Conservation (phyloP, 1,140 invertebrate genomes). For the Heliconius eleuchia region DNA sequence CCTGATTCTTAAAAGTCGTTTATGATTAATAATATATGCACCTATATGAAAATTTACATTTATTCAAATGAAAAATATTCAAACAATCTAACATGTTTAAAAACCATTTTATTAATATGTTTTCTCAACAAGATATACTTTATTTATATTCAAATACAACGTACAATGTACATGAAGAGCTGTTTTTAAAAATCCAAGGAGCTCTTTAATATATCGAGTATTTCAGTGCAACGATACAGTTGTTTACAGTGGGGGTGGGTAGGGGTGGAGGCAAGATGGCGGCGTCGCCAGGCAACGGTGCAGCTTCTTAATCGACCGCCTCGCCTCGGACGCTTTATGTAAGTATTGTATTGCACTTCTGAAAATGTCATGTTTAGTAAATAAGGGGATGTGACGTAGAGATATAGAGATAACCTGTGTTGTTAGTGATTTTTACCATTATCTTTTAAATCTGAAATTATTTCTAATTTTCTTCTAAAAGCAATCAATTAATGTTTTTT, state of each 20-base stretch:
- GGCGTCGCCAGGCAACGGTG: slow-evolving; percentile 75
- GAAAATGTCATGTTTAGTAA: slow-evolving; percentile 43
- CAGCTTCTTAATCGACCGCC: slow-evolving; percentile 79
- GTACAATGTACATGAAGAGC: slow-evolving; percentile 12
- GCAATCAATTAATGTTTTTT: too few species aligned
- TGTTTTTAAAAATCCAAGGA: slow-evolving; percentile 34
- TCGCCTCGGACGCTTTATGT: slow-evolving; percentile 65
- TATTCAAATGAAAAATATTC: too few species aligned
- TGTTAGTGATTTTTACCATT: not conserved
- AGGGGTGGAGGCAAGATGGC: slow-evolving; percentile 68
- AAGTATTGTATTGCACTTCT: slow-evolving; percentile 73
- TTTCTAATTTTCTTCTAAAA: not conserved
- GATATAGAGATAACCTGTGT: not conserved
- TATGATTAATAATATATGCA: too few species aligned
- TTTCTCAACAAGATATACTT: not conserved
- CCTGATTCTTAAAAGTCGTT: too few species aligned
- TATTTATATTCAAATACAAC: slow-evolving; percentile 12
- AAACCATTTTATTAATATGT: not conserved
- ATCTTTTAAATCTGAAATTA: not conserved
- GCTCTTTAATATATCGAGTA: slow-evolving; percentile 70
- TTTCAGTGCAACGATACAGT: slow-evolving; percentile 80
- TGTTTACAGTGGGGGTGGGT: slow-evolving; percentile 69
- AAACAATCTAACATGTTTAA: too few species aligned
- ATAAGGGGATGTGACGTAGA: slow-evolving; percentile 19
- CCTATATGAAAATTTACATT: too few species aligned